phyloP scores from a whole-genome alignment of 1,140 invertebrate genomes.

The Calephelis nemesis region DNA sequence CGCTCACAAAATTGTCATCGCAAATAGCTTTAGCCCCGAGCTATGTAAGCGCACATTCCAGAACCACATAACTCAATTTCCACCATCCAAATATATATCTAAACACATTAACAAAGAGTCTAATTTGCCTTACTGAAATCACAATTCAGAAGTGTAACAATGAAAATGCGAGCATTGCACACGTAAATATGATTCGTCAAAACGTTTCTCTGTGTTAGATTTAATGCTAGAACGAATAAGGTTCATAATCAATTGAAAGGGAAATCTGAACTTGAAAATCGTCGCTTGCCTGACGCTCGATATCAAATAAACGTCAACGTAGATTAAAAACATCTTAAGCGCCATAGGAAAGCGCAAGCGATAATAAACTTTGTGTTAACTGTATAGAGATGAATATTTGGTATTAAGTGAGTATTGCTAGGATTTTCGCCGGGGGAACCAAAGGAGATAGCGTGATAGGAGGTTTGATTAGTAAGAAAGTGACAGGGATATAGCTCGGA shows the following conservation, averaged over 20 bases:
- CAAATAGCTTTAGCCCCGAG: conserved; percentile 74
- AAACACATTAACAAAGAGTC: conserved; percentile 27
- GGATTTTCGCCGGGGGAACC: conserved; percentile 74
- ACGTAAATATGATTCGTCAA: conserved; percentile 69
- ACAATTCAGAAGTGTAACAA: conserved; percentile 66
- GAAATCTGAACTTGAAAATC: conserved; percentile 78
- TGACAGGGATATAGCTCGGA: conserved; percentile 70
- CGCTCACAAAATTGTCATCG: conserved; percentile 76
- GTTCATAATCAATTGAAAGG: conserved; percentile 63
- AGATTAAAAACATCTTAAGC: conserved; percentile 56
- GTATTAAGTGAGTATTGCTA: conserved; percentile 52
- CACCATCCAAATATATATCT: conserved; percentile 30
- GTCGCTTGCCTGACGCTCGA: conserved; percentile 74
- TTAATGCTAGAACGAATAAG: conserved; percentile 58
- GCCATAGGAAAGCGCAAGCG: conserved; percentile 29
- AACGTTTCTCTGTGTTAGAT: conserved; percentile 52
- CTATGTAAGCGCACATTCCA: conserved; percentile 35
- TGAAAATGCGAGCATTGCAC: conserved; percentile 75
- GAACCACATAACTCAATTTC: conserved; percentile 43
- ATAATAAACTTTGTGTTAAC: conserved; percentile 41
- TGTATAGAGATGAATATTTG: conserved; percentile 39
- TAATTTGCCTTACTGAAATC: conserved; percentile 23
- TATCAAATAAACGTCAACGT: conserved; percentile 73
- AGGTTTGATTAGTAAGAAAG: conserved; percentile 38
- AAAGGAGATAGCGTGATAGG: conserved; percentile 55